These are phyloP conservation scores for Apoderus coryli DNA, from an alignment of 2,888 invertebrate genomes.

Conservation along the genomic window DNA sequence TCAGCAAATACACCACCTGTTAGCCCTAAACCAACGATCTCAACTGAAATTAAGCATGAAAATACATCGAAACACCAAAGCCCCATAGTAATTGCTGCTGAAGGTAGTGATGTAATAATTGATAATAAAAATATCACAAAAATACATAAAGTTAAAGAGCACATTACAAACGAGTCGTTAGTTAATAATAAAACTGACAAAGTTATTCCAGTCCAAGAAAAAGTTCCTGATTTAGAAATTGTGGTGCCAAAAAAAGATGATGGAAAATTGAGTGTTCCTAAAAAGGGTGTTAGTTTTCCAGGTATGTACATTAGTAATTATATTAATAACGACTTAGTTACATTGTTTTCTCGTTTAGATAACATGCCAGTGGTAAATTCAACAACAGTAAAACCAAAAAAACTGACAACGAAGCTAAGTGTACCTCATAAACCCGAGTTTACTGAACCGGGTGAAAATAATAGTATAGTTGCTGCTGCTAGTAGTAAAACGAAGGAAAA, in stretches of 20 bases:
- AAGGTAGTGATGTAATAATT: not conserved
- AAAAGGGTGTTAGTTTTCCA: constrained; percentile 22
- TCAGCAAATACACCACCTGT: too few relatives aligned
- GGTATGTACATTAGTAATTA: constrained; percentile 8
- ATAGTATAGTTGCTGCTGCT: not conserved
- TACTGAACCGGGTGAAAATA: constrained; percentile 1
- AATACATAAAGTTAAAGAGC: constrained; percentile 10
- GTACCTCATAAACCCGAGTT: constrained; percentile 15
- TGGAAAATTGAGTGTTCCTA: constrained; percentile 21
- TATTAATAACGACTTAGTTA: too few relatives aligned
- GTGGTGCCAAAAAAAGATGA: constrained; percentile 17
- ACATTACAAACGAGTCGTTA: constrained; percentile 7
- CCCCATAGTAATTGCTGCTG: not conserved
- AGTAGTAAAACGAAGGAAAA: too few relatives aligned
- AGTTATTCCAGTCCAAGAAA: not conserved
- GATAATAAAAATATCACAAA: not conserved
- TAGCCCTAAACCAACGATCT: too few relatives aligned
- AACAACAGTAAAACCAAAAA: constrained; percentile 8
- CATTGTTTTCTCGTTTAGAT: too few relatives aligned
- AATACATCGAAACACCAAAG: too few relatives aligned
- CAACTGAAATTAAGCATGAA: too few relatives aligned
- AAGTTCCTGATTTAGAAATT: constrained; percentile 5
- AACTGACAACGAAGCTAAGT: constrained; percentile 13
- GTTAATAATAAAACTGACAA: not conserved
- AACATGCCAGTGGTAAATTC: too few relatives aligned